These are phyloP conservation scores for Brachionus rubens DNA, from an alignment of 1,140 invertebrate genomes.

Conservation along the genomic window DNA sequence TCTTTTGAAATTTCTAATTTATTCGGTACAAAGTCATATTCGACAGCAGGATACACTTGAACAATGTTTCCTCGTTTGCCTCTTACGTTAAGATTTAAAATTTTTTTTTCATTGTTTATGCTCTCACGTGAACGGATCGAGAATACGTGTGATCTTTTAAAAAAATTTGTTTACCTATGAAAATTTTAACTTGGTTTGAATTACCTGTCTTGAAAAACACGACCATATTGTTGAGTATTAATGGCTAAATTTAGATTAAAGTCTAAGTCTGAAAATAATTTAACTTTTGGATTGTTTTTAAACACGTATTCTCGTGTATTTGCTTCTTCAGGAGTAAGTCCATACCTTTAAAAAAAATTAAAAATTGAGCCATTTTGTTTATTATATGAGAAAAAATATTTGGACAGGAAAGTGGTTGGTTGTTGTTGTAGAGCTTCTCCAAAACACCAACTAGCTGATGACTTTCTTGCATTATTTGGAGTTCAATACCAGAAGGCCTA, in stretches of 20 bases:
- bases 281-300: constrained; percentile 55
- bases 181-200: neutral
- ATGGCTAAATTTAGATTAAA: constrained; percentile 54
- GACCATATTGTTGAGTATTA: constrained; percentile 58
- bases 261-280: constrained; percentile 53
- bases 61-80: constrained; percentile 47
- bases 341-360: neutral
- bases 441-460: too few relatives aligned
- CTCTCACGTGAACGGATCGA: neutral
- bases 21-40: constrained; percentile 57
- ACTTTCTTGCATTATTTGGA: too few relatives aligned
- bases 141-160: neutral
- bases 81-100: constrained; percentile 44
- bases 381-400: too few relatives aligned
- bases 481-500: too few relatives aligned
- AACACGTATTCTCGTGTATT: constrained; percentile 53
- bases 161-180: neutral
- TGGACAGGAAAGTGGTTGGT: too few relatives aligned
- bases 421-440: too few relatives aligned
- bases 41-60: constrained; percentile 52
- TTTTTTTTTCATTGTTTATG: neutral
- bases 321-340: constrained; percentile 47
- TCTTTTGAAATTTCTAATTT: constrained; percentile 48
- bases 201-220: constrained; percentile 57
- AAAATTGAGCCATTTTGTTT: too few relatives aligned